Conservation (phyloP, 2,113 vertebrate species). For the Accipiter virgatus region DNA sequence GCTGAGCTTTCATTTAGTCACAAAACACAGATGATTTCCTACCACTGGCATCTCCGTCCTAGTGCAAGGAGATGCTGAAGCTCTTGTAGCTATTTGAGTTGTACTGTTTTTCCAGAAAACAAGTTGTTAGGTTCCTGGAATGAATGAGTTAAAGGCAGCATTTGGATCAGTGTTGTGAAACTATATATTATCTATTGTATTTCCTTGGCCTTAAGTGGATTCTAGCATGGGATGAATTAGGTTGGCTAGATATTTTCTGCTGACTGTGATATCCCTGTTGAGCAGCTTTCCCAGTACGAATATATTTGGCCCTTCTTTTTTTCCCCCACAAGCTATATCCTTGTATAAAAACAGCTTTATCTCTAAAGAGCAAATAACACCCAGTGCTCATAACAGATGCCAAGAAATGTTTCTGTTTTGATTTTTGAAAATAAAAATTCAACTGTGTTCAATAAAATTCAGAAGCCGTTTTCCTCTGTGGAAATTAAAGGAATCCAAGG, state of each 20-base stretch:
- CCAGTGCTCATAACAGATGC: constrained; percentile 83
- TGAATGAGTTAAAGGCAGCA: constrained; percentile 66
- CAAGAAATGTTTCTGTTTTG: constrained; percentile 84
- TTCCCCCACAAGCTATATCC: constrained; percentile 73
- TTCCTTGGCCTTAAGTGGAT: constrained; percentile 63
- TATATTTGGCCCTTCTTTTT: constrained; percentile 69
- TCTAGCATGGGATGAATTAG: constrained; percentile 57
- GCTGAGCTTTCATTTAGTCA: neutral
- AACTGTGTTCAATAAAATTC: constrained; percentile 85
- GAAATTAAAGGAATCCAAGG: constrained; percentile 89
- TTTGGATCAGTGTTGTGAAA: constrained; percentile 30
- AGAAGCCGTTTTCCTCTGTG: constrained; percentile 86
- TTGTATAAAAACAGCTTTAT: constrained; percentile 79
- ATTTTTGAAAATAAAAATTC: constrained; percentile 86
- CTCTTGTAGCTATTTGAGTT: neutral
- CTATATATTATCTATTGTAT: constrained; percentile 63
- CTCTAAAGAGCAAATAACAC: constrained; percentile 86
- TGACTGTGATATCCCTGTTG: constrained; percentile 71
- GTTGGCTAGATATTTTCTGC: constrained; percentile 71
- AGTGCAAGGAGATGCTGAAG: neutral
- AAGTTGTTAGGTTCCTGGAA: neutral
- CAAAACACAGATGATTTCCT: neutral
- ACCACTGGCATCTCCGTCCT: neutral
- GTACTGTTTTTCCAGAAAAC: neutral
- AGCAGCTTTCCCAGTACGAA: constrained; percentile 75